A percentile compares a stretch with the other conserved stretches of the same genome.
These are phyloP conservation scores for Diplodus sargus DNA, from an alignment of 2,797 vertebrate species.

Conservation along the genomic window DNA sequence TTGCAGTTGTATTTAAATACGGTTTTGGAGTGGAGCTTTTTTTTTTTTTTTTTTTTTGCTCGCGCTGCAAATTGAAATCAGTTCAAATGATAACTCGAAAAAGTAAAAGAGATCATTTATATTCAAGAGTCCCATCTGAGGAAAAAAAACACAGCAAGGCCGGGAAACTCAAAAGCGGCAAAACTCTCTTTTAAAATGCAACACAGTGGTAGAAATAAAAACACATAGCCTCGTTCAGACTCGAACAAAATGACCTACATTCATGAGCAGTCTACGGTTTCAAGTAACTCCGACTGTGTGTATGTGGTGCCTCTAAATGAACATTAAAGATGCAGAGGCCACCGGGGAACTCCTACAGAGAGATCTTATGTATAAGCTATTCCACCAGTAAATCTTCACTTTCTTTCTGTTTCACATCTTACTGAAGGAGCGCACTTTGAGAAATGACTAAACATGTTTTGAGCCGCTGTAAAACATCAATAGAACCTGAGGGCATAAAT, in stretches of 20 bases:
- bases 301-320: slow-evolving; percentile 43
- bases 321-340: slow-evolving; percentile 42
- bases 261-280: slow-evolving; percentile 31
- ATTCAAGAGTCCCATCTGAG: slow-evolving; percentile 38
- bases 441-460: slow-evolving; percentile 24
- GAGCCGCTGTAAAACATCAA: slow-evolving; percentile 7
- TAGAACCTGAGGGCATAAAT: slow-evolving; percentile 22
- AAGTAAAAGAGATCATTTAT: slow-evolving; percentile 48
- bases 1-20: slow-evolving; percentile 67
- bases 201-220: slow-evolving; percentile 25
- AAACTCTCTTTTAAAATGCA: slow-evolving; percentile 38
- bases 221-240: slow-evolving; percentile 17
- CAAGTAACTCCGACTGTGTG: slow-evolving; percentile 16
- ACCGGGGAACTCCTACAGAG: slow-evolving; percentile 22
- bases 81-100: slow-evolving; percentile 55
- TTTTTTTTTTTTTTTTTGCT: slow-evolving; percentile 57
- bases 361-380: slow-evolving; percentile 39
- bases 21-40: slow-evolving; percentile 50
- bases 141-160: slow-evolving; percentile 23
- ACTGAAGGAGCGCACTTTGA: slow-evolving; percentile 5
- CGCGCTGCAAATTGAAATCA: slow-evolving; percentile 40
- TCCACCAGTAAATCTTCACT: slow-evolving; percentile 20
- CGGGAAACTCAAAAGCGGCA: not conserved
- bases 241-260: slow-evolving; percentile 58
- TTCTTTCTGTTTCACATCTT: not conserved